Percentiles rank a stretch among this genome's conserved stretches.
These are phyloP conservation scores for Itoplectis maculator DNA, from an alignment of 2,888 invertebrate genomes.

Conservation along the genomic window DNA sequence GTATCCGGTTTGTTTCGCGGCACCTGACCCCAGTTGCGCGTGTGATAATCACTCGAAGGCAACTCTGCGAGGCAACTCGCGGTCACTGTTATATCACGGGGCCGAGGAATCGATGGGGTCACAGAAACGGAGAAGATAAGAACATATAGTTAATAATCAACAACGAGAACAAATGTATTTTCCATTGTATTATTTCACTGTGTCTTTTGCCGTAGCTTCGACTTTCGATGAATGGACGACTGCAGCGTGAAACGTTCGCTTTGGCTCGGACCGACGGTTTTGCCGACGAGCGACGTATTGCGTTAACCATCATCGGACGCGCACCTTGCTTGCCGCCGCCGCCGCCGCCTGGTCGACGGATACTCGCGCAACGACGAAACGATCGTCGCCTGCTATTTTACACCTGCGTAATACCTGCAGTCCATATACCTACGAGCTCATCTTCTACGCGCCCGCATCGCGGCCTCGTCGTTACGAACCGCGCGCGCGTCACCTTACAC, in stretches of 20 bases:
- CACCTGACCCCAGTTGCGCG: conserved; percentile 32
- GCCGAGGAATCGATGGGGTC: too few species aligned
- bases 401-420: conserved; percentile 9
- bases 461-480: conserved; percentile 21
- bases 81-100: too few species aligned
- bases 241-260: background rate
- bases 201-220: too few species aligned
- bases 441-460: conserved; percentile 59
- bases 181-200: background rate
- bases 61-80: background rate
- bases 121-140: too few species aligned
- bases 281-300: background rate
- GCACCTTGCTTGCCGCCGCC: conserved; percentile 12
- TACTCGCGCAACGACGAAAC: conserved; percentile 7
- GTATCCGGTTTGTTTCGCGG: background rate
- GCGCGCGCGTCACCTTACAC: conserved; percentile 43
- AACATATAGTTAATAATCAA: too few species aligned
- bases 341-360: background rate
- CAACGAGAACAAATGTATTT: too few species aligned
- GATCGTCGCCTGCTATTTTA: conserved; percentile 8
- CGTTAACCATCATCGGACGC: background rate
- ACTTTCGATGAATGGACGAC: background rate
- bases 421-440: background rate
- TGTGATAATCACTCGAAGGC: conserved; percentile 15
- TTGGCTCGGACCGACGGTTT: background rate